Conservation (phyloP, 2,888 invertebrate genomes). For the Leptogaster cylindrica region DNA sequence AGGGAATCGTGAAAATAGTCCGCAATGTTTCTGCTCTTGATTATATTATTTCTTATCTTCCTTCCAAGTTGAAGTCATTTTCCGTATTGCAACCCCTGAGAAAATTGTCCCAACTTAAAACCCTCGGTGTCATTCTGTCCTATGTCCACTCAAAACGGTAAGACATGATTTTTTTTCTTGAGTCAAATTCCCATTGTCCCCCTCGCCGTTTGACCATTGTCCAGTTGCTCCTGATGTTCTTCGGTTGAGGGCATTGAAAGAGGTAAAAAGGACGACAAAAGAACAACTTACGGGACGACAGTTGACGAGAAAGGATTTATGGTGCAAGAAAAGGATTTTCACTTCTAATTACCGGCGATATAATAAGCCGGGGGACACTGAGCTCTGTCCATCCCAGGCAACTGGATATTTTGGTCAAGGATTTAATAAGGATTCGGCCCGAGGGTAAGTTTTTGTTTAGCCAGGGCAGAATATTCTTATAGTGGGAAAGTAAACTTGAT, state of each 20-base stretch:
- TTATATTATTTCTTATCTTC: background rate
- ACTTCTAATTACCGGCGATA: conserved; percentile 35
- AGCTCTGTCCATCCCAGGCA: conserved; percentile 18
- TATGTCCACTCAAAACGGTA: too few species aligned
- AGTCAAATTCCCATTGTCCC: background rate
- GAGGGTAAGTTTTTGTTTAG: conserved; percentile 10
- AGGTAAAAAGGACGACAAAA: conserved; percentile 1
- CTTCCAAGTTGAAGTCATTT: too few species aligned
- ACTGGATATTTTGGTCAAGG: conserved; percentile 27
- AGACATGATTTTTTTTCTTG: background rate
- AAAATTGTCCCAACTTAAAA: conserved; percentile 5
- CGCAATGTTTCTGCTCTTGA: background rate
- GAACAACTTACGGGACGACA: conserved; percentile 8
- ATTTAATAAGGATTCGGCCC: conserved; percentile 8
- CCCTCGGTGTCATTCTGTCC: too few species aligned
- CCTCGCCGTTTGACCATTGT: conserved; percentile 21
- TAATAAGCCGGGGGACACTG: conserved; percentile 22
- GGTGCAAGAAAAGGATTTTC: conserved; percentile 31
- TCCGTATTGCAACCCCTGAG: too few species aligned
- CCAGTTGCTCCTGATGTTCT: background rate
- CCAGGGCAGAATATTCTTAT: conserved; percentile 13
- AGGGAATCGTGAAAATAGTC: too few species aligned
- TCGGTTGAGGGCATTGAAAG: background rate
- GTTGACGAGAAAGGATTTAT: background rate
- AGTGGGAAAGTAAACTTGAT: conserved; percentile 38